phyloP scores from a whole-genome alignment of 53 echinoderm and acorn worm genomes.

The Actinopyga echinites region DNA sequence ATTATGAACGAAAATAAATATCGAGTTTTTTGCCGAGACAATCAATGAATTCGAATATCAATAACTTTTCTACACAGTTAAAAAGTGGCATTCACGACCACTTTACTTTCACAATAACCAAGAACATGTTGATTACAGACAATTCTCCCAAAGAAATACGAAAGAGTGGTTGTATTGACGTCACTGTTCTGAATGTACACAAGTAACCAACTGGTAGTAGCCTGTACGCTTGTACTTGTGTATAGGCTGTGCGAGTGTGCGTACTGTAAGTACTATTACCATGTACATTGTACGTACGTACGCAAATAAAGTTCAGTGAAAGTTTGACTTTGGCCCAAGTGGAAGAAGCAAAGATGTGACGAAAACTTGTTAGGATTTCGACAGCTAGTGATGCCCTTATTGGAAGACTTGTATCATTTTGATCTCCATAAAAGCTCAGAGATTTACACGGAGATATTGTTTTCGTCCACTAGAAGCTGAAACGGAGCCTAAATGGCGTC shows the following conservation, averaged over 20 bases:
- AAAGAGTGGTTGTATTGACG: background rate
- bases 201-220: no score
- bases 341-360: background rate
- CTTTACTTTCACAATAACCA: no score
- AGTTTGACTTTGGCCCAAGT: background rate
- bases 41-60: no score
- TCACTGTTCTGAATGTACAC: background rate
- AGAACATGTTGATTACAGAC: background rate
- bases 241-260: no score
- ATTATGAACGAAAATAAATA: no score
- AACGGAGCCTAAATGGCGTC: constrained; percentile 27
- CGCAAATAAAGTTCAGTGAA: background rate
- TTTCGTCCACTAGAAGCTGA: constrained; percentile 5
- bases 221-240: no score
- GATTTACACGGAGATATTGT: background rate
- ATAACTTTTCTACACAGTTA: no score
- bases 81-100: no score
- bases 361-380: background rate
- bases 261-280: no score
- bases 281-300: no score
- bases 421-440: background rate
- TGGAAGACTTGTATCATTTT: no score
- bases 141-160: background rate
- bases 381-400: background rate
- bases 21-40: no score